Base-by-base conservation (phyloP, 2,888 invertebrate species). In the Dynastes tityus region DNA sequence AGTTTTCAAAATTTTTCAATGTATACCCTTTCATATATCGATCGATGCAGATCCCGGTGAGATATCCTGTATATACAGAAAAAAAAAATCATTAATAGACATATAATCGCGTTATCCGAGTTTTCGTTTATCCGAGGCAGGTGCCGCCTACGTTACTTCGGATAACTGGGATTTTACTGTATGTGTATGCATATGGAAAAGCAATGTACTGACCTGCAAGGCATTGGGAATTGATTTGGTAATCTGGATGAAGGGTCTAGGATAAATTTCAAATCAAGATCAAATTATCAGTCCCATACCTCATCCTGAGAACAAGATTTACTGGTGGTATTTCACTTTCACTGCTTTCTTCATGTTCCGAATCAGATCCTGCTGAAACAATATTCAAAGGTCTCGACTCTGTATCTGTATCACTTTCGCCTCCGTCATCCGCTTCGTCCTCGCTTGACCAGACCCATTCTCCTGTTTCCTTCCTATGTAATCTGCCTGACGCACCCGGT, bases 391-490 rank as follows among this genome's bases (percentile, higher is more conserved):
- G 89, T 80, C 89, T 88, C 51, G 88, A 86, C 77, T 83, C 83
- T 68, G 91, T 87, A 79, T 91, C 91, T 51, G 91, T 91, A 16
- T 90, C 91, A 79, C 91, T 91, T 2, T 91, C 90, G 9, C 77
- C 82, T 79, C 92, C 95, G 83, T 94, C 95, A 82, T 96, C 95
- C 78, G 92, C 94, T 84, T 94, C 95, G 84, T 97, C 96, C 86
- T 98, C 98, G 84, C 97, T 97, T 79, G 97, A 98, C 98, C 98
- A 99, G 80, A 98, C 97, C 98, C 98, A 98, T 88, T 97, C 97
- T 53, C 98, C 98, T 32, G 97, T 97, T 84, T 97, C 96, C 83
- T 97, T 98, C 85, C 98, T 93, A 89, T 97, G 97, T 81, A 97
- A 90, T 0, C 95, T 92, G 16, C 95, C 95, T 29, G 95, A 95